phyloP scores from a whole-genome alignment of 2,113 vertebrate genomes.

The Penelope pileata region DNA sequence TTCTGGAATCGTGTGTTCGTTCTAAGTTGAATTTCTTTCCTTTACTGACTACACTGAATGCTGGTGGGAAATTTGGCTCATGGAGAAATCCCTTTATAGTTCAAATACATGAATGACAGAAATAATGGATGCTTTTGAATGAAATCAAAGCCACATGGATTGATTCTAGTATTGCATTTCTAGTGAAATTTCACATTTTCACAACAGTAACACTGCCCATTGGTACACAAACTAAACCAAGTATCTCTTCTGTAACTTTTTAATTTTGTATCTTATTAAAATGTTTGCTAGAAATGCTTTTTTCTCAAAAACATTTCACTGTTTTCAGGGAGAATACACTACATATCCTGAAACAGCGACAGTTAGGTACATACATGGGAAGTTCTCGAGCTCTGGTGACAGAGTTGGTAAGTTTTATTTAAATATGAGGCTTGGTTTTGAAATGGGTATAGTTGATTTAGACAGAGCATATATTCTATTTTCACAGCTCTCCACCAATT shows the following conservation, averaged over 20 bases:
- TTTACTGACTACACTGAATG: neutral
- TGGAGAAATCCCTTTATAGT: neutral
- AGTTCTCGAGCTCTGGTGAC: slow-evolving; percentile 89
- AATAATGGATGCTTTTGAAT: neutral
- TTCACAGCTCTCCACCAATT: neutral
- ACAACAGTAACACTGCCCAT: neutral
- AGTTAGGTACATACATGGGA: slow-evolving; percentile 72
- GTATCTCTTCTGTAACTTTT: neutral
- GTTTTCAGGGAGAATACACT: slow-evolving; percentile 93
- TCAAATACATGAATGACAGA: neutral
- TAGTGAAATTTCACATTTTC: neutral
- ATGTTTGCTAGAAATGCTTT: neutral
- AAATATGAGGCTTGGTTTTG: neutral
- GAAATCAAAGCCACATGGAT: neutral
- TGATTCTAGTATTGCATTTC: neutral
- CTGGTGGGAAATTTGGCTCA: neutral
- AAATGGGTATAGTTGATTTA: neutral
- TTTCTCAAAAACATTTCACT: slow-evolving; percentile 10
- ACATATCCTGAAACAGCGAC: slow-evolving; percentile 86
- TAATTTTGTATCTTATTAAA: neutral
- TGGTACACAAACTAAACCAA: neutral
- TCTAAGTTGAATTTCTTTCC: neutral
- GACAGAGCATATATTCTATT: neutral
- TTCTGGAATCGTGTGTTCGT: neutral
- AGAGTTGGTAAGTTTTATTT: slow-evolving; percentile 85